Evolutionary conservation across 2,888 invertebrate species (phyloP).

Genomic region (Chalcosyrphus nemorum): DNA sequence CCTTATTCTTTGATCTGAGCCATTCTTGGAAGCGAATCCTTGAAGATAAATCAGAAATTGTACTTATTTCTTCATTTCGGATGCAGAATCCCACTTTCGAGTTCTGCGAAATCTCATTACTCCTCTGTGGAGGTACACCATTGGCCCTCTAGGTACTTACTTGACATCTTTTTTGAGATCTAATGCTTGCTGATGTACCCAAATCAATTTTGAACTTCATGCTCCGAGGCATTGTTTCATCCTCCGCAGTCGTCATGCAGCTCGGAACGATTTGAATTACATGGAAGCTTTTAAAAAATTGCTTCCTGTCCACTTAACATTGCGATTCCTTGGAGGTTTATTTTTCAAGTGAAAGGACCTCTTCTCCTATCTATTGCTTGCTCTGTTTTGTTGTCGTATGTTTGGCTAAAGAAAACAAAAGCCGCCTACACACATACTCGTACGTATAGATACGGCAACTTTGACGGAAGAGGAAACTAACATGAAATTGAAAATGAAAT

Average conservation of each 20-base stretch:
- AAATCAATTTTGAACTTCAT: neutral
- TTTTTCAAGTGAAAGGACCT: constrained; percentile 6
- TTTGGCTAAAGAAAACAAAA: constrained; percentile 38
- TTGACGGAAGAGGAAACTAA: constrained; percentile 52
- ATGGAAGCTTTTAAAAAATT: constrained; percentile 28
- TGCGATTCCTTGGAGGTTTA: neutral
- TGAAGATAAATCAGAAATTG: no score
- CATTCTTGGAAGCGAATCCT: no score
- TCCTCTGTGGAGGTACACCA: neutral
- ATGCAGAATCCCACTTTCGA: no score
- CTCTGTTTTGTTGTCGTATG: constrained; percentile 17
- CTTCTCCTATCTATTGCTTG: neutral
- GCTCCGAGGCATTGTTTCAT: neutral
- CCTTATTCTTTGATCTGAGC: no score
- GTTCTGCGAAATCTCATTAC: neutral
- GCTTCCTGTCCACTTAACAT: constrained; percentile 35
- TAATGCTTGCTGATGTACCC: neutral
- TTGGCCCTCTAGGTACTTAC: neutral
- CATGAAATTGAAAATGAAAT: constrained; percentile 70
- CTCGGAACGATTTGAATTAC: neutral
- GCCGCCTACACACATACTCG: neutral
- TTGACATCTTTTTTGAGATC: neutral
- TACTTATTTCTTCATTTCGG: no score
- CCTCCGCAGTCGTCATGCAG: neutral
- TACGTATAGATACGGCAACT: neutral